Evolutionary conservation across 2,113 vertebrate genomes (phyloP).

Genomic region (Microtus richardsoni): DNA sequence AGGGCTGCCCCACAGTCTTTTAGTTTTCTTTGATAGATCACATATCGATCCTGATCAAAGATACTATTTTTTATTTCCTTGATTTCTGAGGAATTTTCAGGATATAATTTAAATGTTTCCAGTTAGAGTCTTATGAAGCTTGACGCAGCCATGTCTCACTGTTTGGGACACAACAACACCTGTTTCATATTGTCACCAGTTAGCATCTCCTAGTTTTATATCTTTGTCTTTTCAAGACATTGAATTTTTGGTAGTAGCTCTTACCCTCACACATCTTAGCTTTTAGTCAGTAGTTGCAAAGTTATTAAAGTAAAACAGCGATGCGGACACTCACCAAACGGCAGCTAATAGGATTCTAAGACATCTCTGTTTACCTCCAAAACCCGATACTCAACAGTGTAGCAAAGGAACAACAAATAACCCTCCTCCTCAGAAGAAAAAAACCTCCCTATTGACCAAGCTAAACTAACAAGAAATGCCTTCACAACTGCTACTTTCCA

Average conservation of each 20-base stretch:
- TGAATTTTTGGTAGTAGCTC: background rate
- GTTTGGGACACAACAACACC: background rate
- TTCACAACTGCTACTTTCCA: background rate
- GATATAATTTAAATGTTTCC: background rate
- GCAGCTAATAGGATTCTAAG: background rate
- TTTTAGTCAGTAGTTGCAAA: background rate
- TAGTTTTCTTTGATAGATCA: background rate
- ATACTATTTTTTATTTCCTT: background rate
- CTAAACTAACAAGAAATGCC: background rate
- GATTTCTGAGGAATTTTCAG: background rate
- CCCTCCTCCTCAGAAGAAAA: no score
- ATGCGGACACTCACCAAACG: background rate
- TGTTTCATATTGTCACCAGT: background rate
- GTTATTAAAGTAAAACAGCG: background rate
- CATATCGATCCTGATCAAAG: background rate
- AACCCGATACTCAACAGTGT: background rate
- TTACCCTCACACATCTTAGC: background rate
- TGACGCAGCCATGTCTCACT: background rate
- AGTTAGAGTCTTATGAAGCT: background rate
- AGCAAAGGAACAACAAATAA: background rate
- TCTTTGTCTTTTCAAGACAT: background rate
- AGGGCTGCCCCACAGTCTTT: background rate
- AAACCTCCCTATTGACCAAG: background rate
- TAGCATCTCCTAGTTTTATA: no score
- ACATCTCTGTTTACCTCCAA: background rate